Percentiles rank a stretch among this genome's conserved stretches.
Evolutionary conservation across 2,888 invertebrate genomes (phyloP).

Genomic region (Tortrix viridana): DNA sequence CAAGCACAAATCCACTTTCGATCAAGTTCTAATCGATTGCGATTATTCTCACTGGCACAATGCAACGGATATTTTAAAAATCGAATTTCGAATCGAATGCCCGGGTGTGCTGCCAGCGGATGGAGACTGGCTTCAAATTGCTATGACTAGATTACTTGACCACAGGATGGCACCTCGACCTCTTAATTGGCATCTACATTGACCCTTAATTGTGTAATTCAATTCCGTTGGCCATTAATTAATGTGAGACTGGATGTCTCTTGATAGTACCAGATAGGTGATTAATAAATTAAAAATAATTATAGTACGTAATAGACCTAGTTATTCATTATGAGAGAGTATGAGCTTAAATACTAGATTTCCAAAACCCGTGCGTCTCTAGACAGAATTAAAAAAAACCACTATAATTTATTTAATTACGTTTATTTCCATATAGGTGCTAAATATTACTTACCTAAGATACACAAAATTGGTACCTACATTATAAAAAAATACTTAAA

Average conservation of each 20-base stretch:
- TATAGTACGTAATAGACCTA: not conserved
- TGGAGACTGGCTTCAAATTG: constrained; percentile 20
- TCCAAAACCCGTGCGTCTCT: not conserved
- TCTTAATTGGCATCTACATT: constrained; percentile 67
- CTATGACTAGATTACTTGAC: constrained; percentile 21
- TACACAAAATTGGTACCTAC: constrained; percentile 34
- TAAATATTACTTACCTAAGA: constrained; percentile 29
- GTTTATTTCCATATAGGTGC: constrained; percentile 35
- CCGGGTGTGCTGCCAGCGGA: constrained; percentile 13
- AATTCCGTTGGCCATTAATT: constrained; percentile 28
- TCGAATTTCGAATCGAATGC: constrained; percentile 10
- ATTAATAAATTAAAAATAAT: not conserved
- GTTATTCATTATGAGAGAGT: too few relatives aligned
- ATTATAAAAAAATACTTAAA: constrained; percentile 20
- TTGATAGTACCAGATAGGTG: constrained; percentile 2
- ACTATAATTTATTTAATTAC: constrained; percentile 4
- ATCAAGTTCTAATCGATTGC: constrained; percentile 12
- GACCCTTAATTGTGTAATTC: constrained; percentile 57
- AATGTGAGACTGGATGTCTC: constrained; percentile 20
- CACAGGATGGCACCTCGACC: constrained; percentile 31
- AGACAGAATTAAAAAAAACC: not conserved
- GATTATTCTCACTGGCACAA: constrained; percentile 22
- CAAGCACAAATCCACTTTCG: constrained; percentile 64
- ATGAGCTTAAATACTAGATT: not conserved
- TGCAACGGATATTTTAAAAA: constrained; percentile 10